Evolutionary conservation across 2,888 invertebrate genomes (phyloP).

Genomic region (Microdon myrmicae): DNA sequence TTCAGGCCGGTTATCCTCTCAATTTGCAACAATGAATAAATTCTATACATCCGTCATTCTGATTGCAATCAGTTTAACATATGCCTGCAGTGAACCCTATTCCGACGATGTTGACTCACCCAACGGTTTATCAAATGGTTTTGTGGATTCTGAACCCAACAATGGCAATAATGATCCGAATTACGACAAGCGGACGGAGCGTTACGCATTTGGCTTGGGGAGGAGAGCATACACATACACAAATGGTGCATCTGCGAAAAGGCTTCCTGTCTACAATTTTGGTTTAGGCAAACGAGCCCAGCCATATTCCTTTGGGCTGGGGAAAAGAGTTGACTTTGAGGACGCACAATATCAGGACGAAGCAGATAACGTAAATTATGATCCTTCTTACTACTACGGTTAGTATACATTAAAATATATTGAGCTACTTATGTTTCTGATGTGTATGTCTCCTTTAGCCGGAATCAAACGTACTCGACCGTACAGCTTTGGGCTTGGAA

Average conservation of each 20-base stretch:
- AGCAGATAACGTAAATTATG: slow-evolving; percentile 21
- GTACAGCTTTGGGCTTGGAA: slow-evolving; percentile 77
- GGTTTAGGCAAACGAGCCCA: slow-evolving; percentile 65
- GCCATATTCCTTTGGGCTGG: slow-evolving; percentile 66
- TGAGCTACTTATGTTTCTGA: not conserved
- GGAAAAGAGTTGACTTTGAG: slow-evolving; percentile 59
- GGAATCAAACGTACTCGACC: slow-evolving; percentile 70
- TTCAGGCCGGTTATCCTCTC: too few relatives aligned
- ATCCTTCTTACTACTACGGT: slow-evolving; percentile 36
- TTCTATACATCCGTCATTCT: slow-evolving; percentile 55
- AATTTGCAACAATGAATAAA: slow-evolving; percentile 54
- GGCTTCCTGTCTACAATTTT: slow-evolving; percentile 66
- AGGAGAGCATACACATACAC: slow-evolving; percentile 70
- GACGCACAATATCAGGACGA: slow-evolving; percentile 54
- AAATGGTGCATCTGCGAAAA: slow-evolving; percentile 64
- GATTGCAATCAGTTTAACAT: slow-evolving; percentile 58
- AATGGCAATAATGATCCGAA: slow-evolving; percentile 45
- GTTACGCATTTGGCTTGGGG: slow-evolving; percentile 78
- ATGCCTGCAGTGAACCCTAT: slow-evolving; percentile 57
- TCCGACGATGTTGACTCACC: slow-evolving; percentile 46
- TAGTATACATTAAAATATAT: slow-evolving; percentile 9
- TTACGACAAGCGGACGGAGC: slow-evolving; percentile 71
- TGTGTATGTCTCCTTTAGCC: slow-evolving; percentile 24
- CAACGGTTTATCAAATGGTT: slow-evolving; percentile 18
- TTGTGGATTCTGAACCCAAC: slow-evolving; percentile 38